A percentile compares a stretch with the other conserved stretches of the same genome.
phyloP scores from a whole-genome alignment of 2,888 invertebrate species.

The Torymus texanus region DNA sequence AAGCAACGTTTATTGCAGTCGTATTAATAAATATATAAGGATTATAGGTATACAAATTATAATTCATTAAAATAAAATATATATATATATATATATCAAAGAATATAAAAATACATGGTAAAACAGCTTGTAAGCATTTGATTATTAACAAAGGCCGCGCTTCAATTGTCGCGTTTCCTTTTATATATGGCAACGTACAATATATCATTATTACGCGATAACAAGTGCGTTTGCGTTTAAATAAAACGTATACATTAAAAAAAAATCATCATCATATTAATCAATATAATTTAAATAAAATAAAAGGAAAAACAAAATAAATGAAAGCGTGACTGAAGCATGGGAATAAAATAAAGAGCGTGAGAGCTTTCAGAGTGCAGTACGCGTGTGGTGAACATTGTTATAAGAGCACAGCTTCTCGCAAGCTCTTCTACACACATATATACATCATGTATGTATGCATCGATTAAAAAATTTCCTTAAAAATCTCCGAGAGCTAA shows the following conservation, averaged over 20 bases:
- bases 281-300: conserved; percentile 24
- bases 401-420: too few species aligned
- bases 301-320: conserved; percentile 36
- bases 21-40: conserved; percentile 53
- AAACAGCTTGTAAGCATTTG: conserved; percentile 25
- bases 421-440: too few species aligned
- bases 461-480: conserved; percentile 22
- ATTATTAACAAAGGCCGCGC: conserved; percentile 14
- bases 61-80: conserved; percentile 40
- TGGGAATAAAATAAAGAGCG: neutral
- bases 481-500: neutral
- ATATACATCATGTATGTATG: neutral
- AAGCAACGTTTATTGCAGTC: conserved; percentile 54
- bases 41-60: conserved; percentile 32
- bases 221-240: conserved; percentile 14
- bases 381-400: neutral
- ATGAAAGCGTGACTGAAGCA: conserved; percentile 29
- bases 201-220: conserved; percentile 20
- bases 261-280: neutral
- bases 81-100: conserved; percentile 6
- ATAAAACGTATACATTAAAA: conserved; percentile 9
- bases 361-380: conserved; percentile 31
- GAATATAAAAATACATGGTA: conserved; percentile 44
- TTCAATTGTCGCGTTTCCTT: neutral
- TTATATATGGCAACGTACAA: conserved; percentile 44